Base-by-base conservation (phyloP, 2,888 invertebrate species). In the Steinernema carpocapsae region DNA sequence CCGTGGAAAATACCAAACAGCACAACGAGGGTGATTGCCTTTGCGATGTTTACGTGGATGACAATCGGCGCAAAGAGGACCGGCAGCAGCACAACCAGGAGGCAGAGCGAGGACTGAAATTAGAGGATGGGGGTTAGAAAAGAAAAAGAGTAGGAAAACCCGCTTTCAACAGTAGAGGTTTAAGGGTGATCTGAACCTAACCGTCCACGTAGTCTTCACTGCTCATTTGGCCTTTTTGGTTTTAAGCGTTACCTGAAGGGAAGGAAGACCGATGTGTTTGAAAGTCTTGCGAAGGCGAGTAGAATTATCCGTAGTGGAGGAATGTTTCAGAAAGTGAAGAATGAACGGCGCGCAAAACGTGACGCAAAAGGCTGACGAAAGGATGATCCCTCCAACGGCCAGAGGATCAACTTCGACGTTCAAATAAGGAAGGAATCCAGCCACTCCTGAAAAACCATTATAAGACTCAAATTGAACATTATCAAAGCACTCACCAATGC, bases 71-170 rank as follows among this genome's bases (percentile, higher is more conserved):
- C 73, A 52, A 78, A 74, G 10, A 81, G 64, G 10, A 78, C 56
- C 4, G 82, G 83, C 1, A 82, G 72, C 43, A 83, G 74, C 48
- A 82, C 71, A 17, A 72, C 48, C 0, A 74, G 22, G 7, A 77
- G 74, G 70, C 76, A 74, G 14, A 78, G 3, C 10, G 76, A 56
- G 51, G 80, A 78, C 83, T 83, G 78, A 51, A 83, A 79, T 19
- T 32, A 24, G 2, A 56, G 26, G 22, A 14, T n/a, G n/a, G n/a
- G n/a, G n/a, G n/a, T n/a, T n/a, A n/a, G n/a, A n/a, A n/a, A n/a
- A n/a, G n/a, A n/a, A n/a, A n/a, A n/a, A n/a, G n/a, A n/a, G n/a
- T n/a, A n/a, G n/a, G n/a, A n/a, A n/a, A n/a, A n/a, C n/a, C n/a
- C n/a, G n/a, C n/a, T n/a, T n/a, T n/a, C n/a, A n/a, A n/a, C n/a